phyloP scores from a whole-genome alignment of 2,888 invertebrate genomes.

The Caenorhabditis sulstoni region DNA sequence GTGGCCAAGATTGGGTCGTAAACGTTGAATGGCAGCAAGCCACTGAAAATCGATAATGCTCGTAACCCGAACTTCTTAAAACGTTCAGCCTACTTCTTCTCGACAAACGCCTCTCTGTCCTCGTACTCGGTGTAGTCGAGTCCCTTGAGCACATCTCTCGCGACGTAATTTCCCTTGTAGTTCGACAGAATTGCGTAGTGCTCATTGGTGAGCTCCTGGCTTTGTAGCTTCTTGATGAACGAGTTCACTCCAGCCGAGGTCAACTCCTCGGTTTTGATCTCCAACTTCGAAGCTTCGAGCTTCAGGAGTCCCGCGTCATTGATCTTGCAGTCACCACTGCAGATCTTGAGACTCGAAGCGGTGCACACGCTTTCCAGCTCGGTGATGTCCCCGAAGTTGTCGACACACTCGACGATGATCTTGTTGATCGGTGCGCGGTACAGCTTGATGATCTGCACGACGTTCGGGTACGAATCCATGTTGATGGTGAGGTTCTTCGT shows the following conservation, averaged over 20 bases:
- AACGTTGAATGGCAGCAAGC: not conserved
- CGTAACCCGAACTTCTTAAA: not conserved
- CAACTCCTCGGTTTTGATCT: constrained; percentile 1
- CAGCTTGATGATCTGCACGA: constrained; percentile 18
- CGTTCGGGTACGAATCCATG: constrained; percentile 31
- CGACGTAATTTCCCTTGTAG: not conserved
- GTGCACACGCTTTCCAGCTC: constrained; percentile 28
- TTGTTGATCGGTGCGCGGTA: constrained; percentile 2
- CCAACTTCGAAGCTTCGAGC: constrained; percentile 10
- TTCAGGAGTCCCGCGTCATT: constrained; percentile 3
- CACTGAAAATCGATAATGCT: constrained; percentile 31
- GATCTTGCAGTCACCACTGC: constrained; percentile 6
- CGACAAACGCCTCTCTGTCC: not conserved
- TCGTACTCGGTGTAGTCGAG: constrained; percentile 11
- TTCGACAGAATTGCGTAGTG: not conserved
- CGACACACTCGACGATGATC: constrained; percentile 24
- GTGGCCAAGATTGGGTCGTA: not conserved
- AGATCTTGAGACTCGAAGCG: constrained; percentile 7
- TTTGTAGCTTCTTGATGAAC: constrained; percentile 15
- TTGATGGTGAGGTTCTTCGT: constrained; percentile 7
- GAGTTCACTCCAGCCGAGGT: constrained; percentile 21
- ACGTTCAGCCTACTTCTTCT: constrained; percentile 8
- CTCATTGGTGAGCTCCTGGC: not conserved
- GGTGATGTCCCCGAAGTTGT: not conserved
- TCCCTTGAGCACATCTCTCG: not conserved